Conservation (phyloP, 2,113 vertebrate species). For the Psephotus haematonotus region DNA sequence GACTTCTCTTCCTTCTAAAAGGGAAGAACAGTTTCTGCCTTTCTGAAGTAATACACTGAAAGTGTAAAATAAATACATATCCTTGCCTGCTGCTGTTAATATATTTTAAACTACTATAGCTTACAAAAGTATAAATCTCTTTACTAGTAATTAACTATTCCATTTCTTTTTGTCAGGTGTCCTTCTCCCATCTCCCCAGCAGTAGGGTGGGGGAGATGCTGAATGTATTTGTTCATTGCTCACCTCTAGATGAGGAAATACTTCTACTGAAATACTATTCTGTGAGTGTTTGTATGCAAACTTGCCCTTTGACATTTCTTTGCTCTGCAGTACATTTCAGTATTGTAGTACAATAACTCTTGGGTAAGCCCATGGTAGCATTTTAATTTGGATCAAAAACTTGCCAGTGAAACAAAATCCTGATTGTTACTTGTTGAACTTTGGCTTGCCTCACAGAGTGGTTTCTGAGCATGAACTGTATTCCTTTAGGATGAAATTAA, state of each 20-base stretch:
- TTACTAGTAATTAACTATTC: background rate
- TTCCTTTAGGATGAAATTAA: background rate
- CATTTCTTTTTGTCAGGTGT: background rate
- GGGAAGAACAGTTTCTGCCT: background rate
- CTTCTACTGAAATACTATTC: background rate
- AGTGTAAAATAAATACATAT: background rate
- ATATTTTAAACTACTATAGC: background rate
- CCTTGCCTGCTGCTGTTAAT: background rate
- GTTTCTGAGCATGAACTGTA: background rate
- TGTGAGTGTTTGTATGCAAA: background rate
- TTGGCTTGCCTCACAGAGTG: background rate
- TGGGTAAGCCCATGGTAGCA: background rate
- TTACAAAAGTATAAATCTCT: background rate
- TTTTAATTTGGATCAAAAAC: background rate
- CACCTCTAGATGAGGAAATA: background rate
- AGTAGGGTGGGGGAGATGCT: background rate
- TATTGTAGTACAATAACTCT: background rate
- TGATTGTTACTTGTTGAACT: background rate
- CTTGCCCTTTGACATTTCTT: accelerated
- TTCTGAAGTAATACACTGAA: background rate
- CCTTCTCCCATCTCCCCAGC: background rate
- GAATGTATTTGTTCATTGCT: background rate
- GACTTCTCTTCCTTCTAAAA: background rate
- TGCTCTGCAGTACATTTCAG: background rate
- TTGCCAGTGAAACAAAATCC: background rate